These are phyloP conservation scores for Perodicticus potto DNA, from an alignment of 2,797 vertebrate genomes.

Conservation along the genomic window DNA sequence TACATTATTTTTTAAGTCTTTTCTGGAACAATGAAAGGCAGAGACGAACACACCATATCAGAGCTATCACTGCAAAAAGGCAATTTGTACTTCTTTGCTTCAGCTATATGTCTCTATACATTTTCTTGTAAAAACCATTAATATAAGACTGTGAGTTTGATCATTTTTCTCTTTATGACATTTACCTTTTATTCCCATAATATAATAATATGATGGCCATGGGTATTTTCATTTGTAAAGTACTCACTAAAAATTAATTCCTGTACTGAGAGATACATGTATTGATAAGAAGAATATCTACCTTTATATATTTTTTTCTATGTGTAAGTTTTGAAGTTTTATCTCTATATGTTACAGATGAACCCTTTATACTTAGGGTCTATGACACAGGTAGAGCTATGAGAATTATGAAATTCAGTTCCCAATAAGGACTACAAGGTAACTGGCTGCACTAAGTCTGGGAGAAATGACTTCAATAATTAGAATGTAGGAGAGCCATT, in stretches of 20 bases:
- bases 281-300: not conserved
- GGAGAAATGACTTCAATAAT: not conserved
- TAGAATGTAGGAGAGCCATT: not conserved
- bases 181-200: conserved; percentile 1
- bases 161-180: not conserved
- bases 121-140: not conserved
- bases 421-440: not conserved
- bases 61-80: not conserved
- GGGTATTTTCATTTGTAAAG: conserved; percentile 3
- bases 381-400: not conserved
- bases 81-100: not conserved
- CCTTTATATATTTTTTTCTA: conserved; percentile 6
- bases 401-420: not conserved
- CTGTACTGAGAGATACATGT: conserved; percentile 29
- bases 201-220: not conserved
- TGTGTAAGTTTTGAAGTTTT: conserved; percentile 24
- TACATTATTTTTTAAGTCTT: not conserved
- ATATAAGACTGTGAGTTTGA: not conserved
- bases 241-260: not conserved
- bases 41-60: not conserved
- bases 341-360: not conserved
- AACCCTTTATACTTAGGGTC: not conserved
- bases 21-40: conserved; percentile 19
- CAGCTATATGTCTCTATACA: not conserved
- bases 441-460: not conserved